Evolutionary conservation across 2,113 vertebrate genomes (phyloP).

Genomic region (Mirza zaza): DNA sequence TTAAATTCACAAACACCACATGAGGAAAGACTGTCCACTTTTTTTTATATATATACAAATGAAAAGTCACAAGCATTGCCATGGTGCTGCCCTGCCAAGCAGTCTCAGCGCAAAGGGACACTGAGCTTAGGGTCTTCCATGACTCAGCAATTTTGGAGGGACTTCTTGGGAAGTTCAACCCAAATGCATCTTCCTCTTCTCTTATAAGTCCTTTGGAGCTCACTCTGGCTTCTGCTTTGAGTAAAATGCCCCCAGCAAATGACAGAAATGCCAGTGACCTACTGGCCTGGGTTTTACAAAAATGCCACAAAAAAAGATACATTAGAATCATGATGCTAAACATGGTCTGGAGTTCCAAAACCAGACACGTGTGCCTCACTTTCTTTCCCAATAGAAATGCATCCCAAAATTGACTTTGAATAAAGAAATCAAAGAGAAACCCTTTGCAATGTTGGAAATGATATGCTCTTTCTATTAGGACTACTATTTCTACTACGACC

Average conservation of each 20-base stretch:
- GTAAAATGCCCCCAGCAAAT: not conserved
- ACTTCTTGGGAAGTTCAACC: not conserved
- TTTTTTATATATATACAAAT: not conserved
- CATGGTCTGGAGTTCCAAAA: not conserved
- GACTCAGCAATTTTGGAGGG: not conserved
- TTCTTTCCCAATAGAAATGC: not conserved
- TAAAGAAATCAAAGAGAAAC: not conserved
- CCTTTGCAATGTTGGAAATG: not conserved
- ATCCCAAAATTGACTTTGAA: not conserved
- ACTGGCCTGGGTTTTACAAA: not conserved
- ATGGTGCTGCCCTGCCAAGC: not conserved
- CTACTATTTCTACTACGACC: not conserved
- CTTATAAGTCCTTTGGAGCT: not conserved
- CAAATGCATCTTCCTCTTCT: not conserved
- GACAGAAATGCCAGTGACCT: not conserved
- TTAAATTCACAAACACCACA: not conserved
- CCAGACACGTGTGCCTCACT: not conserved
- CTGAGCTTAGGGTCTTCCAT: not conserved
- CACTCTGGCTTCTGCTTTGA: not conserved
- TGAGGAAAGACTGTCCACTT: not conserved
- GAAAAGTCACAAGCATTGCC: not conserved
- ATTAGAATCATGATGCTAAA: not conserved
- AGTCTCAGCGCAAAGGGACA: not conserved
- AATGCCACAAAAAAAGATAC: not conserved
- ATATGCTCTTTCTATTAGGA: not conserved